Percentiles rank a stretch among this genome's conserved stretches.
Conservation (phyloP, 1,140 invertebrate genomes). For the Neocloeon triangulifer region DNA sequence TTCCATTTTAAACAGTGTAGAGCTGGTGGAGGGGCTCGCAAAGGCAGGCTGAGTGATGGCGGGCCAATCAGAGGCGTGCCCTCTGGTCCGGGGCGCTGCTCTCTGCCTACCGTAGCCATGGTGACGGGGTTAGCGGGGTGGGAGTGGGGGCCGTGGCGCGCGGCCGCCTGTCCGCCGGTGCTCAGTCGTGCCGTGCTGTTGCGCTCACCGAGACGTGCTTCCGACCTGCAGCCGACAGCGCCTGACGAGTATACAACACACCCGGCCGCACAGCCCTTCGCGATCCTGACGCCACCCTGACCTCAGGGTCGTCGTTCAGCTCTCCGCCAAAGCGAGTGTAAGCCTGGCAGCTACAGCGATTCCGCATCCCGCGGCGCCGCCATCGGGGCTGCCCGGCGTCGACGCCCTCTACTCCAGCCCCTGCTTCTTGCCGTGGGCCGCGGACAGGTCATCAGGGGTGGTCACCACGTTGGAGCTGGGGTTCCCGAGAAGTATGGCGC, state of each 20-base stretch:
- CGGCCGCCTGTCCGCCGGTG: too few species aligned
- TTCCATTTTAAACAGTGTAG: too few species aligned
- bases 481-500: slow-evolving; percentile 36
- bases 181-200: slow-evolving; percentile 6
- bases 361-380: slow-evolving; percentile 18
- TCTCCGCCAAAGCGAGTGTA: slow-evolving; percentile 10
- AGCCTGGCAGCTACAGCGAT: too few species aligned
- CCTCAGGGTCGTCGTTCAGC: not conserved
- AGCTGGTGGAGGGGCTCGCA: slow-evolving; percentile 4
- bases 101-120: not conserved
- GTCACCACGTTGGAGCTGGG: slow-evolving; percentile 25
- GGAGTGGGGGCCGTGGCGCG: not conserved
- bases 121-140: not conserved
- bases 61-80: slow-evolving; percentile 5
- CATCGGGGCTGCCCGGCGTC: slow-evolving; percentile 18
- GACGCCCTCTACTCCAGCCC: slow-evolving; percentile 10
- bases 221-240: too few species aligned
- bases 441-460: slow-evolving; percentile 1
- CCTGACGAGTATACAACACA: not conserved
- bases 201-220: slow-evolving; percentile 12
- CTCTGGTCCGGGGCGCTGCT: not conserved
- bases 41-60: slow-evolving; percentile 1
- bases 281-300: slow-evolving; percentile 9
- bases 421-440: not conserved
- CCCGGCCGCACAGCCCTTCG: slow-evolving; percentile 17